Evolutionary conservation across 92 coral and sea anemone species (phyloP).

Genomic region (Porites rus): DNA sequence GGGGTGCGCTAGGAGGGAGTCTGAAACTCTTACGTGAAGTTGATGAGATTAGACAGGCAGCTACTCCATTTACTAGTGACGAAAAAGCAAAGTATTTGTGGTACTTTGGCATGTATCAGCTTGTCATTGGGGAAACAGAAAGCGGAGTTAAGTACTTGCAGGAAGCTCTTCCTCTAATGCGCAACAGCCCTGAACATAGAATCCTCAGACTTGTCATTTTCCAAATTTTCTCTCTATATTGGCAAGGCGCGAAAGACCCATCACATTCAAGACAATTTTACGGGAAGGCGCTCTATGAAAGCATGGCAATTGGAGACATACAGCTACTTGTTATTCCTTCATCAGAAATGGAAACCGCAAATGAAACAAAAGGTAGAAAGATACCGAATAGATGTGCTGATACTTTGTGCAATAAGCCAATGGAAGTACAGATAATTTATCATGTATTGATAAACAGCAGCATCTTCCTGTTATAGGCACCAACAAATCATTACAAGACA

Average conservation of each 20-base stretch:
- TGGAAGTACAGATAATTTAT: not conserved
- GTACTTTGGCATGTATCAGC: conserved; percentile 25
- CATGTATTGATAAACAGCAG: not conserved
- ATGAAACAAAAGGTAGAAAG: no score
- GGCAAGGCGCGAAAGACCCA: accelerated
- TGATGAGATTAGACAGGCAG: not conserved
- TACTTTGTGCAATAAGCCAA: not conserved
- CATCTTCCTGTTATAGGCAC: not conserved
- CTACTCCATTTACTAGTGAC: not conserved
- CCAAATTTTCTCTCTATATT: not conserved
- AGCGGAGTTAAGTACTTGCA: not conserved
- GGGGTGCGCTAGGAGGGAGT: not conserved
- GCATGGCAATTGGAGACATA: not conserved
- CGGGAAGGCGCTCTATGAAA: not conserved
- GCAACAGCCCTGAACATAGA: not conserved
- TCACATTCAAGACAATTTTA: not conserved
- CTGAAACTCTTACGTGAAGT: not conserved
- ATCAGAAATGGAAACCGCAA: no score
- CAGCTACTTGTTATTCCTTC: not conserved
- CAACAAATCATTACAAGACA: not conserved
- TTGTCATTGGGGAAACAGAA: not conserved
- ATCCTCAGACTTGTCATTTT: not conserved
- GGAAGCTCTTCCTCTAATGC: not conserved
- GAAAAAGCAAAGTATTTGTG: conserved; percentile 14
- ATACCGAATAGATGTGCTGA: no score